phyloP scores from a whole-genome alignment of 1,140 invertebrate species.

The Coenobita brevimanus region DNA sequence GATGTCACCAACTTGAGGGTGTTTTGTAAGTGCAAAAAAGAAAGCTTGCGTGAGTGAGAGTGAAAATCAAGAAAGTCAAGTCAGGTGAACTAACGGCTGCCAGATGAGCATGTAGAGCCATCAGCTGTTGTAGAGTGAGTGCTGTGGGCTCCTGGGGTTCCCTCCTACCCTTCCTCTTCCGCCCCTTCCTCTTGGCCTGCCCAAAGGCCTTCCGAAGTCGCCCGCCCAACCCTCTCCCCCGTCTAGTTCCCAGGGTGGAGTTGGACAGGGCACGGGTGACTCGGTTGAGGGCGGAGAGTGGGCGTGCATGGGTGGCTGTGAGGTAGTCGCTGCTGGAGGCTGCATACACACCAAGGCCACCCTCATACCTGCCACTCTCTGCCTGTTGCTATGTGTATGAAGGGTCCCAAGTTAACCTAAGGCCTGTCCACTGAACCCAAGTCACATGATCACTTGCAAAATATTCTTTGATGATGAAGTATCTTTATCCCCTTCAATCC shows the following conservation, averaged over 20 bases:
- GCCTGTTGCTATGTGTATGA: neutral
- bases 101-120: constrained; percentile 57
- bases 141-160: constrained; percentile 3
- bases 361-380: neutral
- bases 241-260: constrained; percentile 32
- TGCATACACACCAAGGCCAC: neutral
- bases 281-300: constrained; percentile 49
- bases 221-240: neutral
- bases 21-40: no score
- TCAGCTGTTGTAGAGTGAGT: constrained; percentile 50
- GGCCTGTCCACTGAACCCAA: no score
- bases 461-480: no score
- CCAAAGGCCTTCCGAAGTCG: constrained; percentile 28
- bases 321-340: constrained; percentile 54
- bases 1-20: no score
- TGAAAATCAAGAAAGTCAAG: neutral
- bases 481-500: neutral
- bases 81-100: constrained; percentile 25
- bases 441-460: no score
- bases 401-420: no score
- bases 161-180: neutral
- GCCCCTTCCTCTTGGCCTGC: neutral
- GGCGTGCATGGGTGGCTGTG: constrained; percentile 18
- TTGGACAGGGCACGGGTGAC: constrained; percentile 55
- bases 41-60: neutral